Percentiles rank a stretch among this genome's conserved stretches.
Evolutionary conservation across 2,797 vertebrate species (phyloP).

Genomic region (Mycteria americana): DNA sequence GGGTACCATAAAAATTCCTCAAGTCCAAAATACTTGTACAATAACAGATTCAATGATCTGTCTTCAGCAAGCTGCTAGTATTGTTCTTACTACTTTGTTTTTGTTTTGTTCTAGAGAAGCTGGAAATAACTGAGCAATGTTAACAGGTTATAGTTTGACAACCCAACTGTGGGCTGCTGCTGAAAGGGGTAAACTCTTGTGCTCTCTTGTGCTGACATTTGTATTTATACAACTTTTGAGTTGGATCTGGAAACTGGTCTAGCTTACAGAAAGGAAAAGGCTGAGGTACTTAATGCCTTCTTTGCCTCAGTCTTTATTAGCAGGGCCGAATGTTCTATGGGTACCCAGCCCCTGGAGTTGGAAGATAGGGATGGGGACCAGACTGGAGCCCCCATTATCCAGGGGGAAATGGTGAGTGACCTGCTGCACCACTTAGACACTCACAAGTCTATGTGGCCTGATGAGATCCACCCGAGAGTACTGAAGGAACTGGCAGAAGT

Average conservation of each 20-base stretch:
- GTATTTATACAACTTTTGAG: background rate
- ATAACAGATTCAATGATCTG: background rate
- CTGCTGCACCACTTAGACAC: too few species aligned
- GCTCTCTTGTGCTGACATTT: background rate
- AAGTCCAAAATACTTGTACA: background rate
- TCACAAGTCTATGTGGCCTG: too few species aligned
- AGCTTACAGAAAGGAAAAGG: background rate
- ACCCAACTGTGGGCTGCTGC: background rate
- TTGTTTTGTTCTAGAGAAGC: background rate
- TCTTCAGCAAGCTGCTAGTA: background rate
- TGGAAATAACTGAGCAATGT: background rate
- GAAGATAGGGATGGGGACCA: too few species aligned
- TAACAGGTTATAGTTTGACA: background rate
- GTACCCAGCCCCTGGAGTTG: too few species aligned
- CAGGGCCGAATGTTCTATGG: too few species aligned
- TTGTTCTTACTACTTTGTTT: background rate
- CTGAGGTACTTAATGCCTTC: too few species aligned
- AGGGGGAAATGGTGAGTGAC: too few species aligned
- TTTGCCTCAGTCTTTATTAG: too few species aligned
- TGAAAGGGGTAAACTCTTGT: background rate
- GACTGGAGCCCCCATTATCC: too few species aligned
- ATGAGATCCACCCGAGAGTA: too few species aligned
- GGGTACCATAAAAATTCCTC: too few species aligned
- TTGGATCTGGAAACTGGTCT: background rate
- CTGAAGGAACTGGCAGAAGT: too few species aligned